Evolutionary conservation across 1,140 invertebrate genomes (phyloP), one percentile per base, ranked within the genome.

Genomic region (Pentalonia nigronervosa): DNA sequence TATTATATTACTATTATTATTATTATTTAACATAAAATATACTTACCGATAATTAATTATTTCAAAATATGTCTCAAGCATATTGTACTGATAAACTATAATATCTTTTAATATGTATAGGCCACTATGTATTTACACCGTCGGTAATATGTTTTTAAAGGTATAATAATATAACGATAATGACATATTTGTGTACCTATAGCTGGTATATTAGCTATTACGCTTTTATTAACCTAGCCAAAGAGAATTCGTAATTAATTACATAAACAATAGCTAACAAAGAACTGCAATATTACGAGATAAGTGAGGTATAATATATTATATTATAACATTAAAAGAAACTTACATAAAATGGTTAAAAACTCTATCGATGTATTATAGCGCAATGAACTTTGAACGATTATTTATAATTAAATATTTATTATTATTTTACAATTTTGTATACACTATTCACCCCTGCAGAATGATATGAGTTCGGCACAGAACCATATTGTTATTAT

Each of bases 1-100:
- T 67, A 14, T 67, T 30, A 67, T n/a, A 76, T 53, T 67, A n/a
- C n/a, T n/a, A n/a, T 14, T 17, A 67, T n/a, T 17, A 76, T n/a
- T 76, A 76, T 76, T 76, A n/a, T 76, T 76, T n/a, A 4, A 11
- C 11, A 17, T n/a, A 67, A n/a, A 67, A 30, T 67, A 60, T 67
- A 67, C 11, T 67, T 76, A n/a, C 60, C 20, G 41, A 84, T 84
- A 45, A 84, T 84, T 84, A 41, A 84, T 84, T 84, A 84, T 84
- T 84, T 76, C 0, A 30, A 84, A 45, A 45, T 45, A 84, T 84
- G 83, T 30, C 41, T 84, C 60, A 14, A 11, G 41, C 23, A 84
- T 25, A 84, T 25, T 84, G 23, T 23, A 84, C 83, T 41, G 9
- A 84, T 84, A 84, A 84, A 30, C 83, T 25, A 45, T 84, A n/a